Conservation (phyloP, 1,140 invertebrate genomes). For the Anastatus disparis region DNA sequence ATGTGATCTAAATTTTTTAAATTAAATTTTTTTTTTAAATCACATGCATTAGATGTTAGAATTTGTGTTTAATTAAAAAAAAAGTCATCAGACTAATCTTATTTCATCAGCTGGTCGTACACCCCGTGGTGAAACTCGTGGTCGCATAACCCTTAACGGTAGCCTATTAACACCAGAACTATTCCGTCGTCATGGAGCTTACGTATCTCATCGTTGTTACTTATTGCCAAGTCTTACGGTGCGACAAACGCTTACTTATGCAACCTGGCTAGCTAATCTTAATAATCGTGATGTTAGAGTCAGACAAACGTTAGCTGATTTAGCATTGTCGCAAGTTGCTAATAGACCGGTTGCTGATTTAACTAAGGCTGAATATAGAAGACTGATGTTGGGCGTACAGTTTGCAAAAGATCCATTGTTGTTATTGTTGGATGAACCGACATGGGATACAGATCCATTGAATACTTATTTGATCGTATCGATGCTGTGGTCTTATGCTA, state of each 20-base stretch:
- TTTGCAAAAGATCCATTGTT: slow-evolving; percentile 88
- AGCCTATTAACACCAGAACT: slow-evolving; percentile 81
- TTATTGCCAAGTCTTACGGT: slow-evolving; percentile 86
- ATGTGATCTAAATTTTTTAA: too few species aligned
- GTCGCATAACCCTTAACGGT: slow-evolving; percentile 87
- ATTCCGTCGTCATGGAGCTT: slow-evolving; percentile 86
- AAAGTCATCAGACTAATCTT: too few species aligned
- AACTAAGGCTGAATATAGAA: slow-evolving; percentile 83
- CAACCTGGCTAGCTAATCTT: slow-evolving; percentile 69
- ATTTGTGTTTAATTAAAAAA: too few species aligned
- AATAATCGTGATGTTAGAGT: slow-evolving; percentile 65
- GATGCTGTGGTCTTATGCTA: slow-evolving; percentile 90
- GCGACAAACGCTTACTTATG: slow-evolving; percentile 84
- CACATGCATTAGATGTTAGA: too few species aligned
- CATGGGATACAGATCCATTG: slow-evolving; percentile 88
- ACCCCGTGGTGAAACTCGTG: slow-evolving; percentile 77
- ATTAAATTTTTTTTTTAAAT: too few species aligned
- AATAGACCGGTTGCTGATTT: slow-evolving; percentile 83
- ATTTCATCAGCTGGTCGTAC: slow-evolving; percentile 75
- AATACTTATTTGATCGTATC: slow-evolving; percentile 93
- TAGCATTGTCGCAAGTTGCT: slow-evolving; percentile 87
- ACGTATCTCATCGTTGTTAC: slow-evolving; percentile 85
- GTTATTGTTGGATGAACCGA: slow-evolving; percentile 89
- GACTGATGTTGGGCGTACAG: slow-evolving; percentile 87
- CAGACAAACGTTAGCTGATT: slow-evolving; percentile 86